Evolutionary conservation across 1,140 invertebrate species (phyloP).

Genomic region (Macrobrachium rosenbergii): DNA sequence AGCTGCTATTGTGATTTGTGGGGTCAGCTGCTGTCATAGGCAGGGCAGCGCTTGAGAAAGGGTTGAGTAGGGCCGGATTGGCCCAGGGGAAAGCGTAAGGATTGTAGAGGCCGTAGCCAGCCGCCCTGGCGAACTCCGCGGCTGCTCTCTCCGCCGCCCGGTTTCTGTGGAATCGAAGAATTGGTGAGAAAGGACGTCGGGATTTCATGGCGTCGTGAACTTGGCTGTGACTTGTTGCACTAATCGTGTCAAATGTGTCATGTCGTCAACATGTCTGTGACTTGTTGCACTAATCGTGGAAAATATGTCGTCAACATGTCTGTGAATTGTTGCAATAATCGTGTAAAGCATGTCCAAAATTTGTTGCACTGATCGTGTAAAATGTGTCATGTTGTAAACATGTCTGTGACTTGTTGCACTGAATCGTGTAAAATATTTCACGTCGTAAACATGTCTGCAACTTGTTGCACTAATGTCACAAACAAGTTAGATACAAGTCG

Average conservation of each 20-base stretch:
- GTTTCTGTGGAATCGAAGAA: conserved; percentile 74
- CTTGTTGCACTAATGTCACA: no score
- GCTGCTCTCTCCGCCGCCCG: conserved; percentile 92
- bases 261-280: no score
- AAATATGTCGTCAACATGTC: no score
- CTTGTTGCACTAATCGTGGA: no score
- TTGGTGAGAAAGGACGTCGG: neutral
- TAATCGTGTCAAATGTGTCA: neutral
- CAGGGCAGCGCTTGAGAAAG: conserved; percentile 49
- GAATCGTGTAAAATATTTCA: no score
- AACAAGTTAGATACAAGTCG: no score
- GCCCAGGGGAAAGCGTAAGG: conserved; percentile 70
- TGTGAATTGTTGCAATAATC: no score
- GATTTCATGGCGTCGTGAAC: neutral
- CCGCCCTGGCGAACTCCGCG: conserved; percentile 91
- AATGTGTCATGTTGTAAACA: neutral
- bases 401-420: no score
- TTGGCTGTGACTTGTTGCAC: neutral
- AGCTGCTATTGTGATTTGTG: neutral
- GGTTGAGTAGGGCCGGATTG: conserved; percentile 64
- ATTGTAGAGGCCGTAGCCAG: conserved; percentile 87
- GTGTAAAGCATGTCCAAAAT: no score
- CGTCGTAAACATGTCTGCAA: no score
- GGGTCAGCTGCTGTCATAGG: conserved; percentile 53
- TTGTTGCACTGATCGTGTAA: neutral